phyloP scores from a whole-genome alignment of 2,113 vertebrate species.

The Trogon melanurus region DNA sequence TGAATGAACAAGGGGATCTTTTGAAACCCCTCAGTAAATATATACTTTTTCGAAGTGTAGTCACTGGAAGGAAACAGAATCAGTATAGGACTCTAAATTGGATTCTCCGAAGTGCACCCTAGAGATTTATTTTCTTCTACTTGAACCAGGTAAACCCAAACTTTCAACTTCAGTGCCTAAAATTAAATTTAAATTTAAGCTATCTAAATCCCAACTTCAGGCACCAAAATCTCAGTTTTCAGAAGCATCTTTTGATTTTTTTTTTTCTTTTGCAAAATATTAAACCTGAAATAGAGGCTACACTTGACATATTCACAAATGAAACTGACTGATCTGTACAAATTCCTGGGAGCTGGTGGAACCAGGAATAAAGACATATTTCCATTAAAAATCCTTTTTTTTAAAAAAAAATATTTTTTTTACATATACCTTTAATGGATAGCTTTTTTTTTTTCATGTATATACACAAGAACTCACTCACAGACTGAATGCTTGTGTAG shows the following conservation, averaged over 20 bases:
- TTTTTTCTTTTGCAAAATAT: neutral
- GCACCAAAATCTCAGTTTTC: neutral
- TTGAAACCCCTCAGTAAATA: neutral
- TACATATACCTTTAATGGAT: neutral
- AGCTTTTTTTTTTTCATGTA: neutral
- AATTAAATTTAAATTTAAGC: neutral
- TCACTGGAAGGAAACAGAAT: neutral
- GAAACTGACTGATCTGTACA: neutral
- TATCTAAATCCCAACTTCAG: neutral
- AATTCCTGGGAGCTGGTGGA: neutral
- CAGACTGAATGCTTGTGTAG: neutral
- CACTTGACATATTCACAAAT: neutral
- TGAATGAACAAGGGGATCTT: neutral
- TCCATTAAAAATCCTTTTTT: neutral
- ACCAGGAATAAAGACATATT: neutral
- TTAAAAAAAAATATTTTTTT: neutral
- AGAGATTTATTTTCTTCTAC: neutral
- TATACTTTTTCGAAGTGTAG: neutral
- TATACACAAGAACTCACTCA: neutral
- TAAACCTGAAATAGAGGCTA: neutral
- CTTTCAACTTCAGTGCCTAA: neutral
- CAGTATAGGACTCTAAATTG: neutral
- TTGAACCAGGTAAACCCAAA: neutral
- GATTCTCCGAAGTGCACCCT: neutral
- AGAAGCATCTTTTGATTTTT: neutral